Evolutionary conservation across 2,888 invertebrate species (phyloP).

Genomic region (Tinea pellionella): DNA sequence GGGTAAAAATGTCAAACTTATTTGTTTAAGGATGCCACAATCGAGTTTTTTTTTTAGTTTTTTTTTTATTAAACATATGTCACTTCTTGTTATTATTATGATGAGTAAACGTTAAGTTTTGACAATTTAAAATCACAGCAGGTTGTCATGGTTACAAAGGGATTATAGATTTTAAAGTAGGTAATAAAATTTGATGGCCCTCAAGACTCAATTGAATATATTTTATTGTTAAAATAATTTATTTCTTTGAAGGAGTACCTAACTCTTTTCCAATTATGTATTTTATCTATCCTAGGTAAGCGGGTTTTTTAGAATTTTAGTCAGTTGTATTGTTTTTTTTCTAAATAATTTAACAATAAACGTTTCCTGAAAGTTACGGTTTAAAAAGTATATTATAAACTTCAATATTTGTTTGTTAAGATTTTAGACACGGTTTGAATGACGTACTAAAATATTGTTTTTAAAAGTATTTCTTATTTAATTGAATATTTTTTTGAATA

Average conservation of each 20-base stretch:
- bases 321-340: too few relatives aligned
- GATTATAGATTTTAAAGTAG: background rate
- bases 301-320: too few relatives aligned
- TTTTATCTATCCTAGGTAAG: too few relatives aligned
- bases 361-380: too few relatives aligned
- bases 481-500: too few relatives aligned
- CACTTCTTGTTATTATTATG: constrained; percentile 44
- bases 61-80: constrained; percentile 36
- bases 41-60: constrained; percentile 29
- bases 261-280: too few relatives aligned
- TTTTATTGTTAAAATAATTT: background rate
- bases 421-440: too few relatives aligned
- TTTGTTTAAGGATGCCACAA: constrained; percentile 5
- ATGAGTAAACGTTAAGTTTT: constrained; percentile 31
- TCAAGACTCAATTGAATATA: background rate
- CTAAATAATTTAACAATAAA: too few relatives aligned
- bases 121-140: constrained; percentile 18
- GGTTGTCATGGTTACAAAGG: constrained; percentile 16
- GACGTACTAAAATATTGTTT: too few relatives aligned
- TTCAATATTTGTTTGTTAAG: too few relatives aligned
- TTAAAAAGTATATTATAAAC: too few relatives aligned
- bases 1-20: background rate
- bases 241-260: background rate
- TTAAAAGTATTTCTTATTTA: too few relatives aligned
- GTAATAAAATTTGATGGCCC: constrained; percentile 9